Base-by-base conservation (phyloP, 1,140 invertebrate genomes). In the Macrobrachium rosenbergii region DNA sequence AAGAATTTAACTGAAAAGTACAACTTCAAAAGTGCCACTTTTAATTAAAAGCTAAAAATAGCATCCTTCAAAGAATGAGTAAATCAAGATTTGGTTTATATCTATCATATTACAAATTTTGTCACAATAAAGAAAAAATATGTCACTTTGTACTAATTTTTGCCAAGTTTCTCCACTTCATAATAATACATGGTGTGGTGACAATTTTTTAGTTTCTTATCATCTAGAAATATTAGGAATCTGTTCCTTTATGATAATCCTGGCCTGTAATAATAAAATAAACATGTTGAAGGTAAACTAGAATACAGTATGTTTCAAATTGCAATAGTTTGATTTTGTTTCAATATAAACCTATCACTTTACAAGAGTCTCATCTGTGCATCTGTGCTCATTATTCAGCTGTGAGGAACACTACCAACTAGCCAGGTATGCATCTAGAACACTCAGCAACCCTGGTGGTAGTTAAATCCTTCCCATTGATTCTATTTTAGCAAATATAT, bases 151-250 rank as follows among this genome's bases (percentile, higher is more conserved):
- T 63, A 87, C 84, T 87, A 6, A 87, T n/a, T 81, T 45, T 80
- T 81, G 45, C 63, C 81, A 11, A 87, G 59, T 14, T 87, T 81
- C 58, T 87, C 84, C 67, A 87, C 84, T 59, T 87, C 67, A 87
- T 45, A n/a, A 87, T 87, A 37, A 87, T 87, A 69, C 84, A 87
- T n/a, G 80, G 84, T 11, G 84, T 87, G 21, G 84, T 87, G 28
- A 87, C 67, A 7, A 87, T 43, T 19, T 87, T 87, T n/a, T n/a
- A n/a, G 6, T 14, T 69, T 37, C 21, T 75, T 64, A n/a, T 23
- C 64, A 8, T 59, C 77, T 16, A 87, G 64, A 58, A 81, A 87
- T 64, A 81, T 81, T n/a, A 16, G 84, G 84, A 45, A 87, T 45
- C 21, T 87, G 77, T 16, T 87, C 78, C 12, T 73, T 81, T 21